Evolutionary conservation across 2,113 vertebrate genomes (phyloP), one percentile per base, ranked within the genome.

Genomic region (Trachemys scripta): DNA sequence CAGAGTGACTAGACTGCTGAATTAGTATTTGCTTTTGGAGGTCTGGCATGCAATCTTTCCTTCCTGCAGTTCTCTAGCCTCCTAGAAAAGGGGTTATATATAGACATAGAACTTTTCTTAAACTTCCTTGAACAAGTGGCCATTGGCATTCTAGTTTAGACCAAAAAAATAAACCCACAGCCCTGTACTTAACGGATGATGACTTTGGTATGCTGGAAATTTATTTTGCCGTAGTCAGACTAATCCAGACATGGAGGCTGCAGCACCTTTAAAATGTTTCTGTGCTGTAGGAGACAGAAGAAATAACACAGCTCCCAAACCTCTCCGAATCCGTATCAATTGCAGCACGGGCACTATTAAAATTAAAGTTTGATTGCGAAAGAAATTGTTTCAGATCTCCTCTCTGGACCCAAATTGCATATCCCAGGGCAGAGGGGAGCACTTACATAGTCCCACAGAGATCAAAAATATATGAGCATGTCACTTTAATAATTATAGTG

Each of bases 1-100:
- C 98, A 95, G 98, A 99, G 98, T 98, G 98, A 98, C 98, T 98
- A 98, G 98, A 98, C 98, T 98, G 95, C 97, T 85, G 97, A 98
- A 99, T 99, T 97, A 98, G 98, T 98, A 98, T 98, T 97, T 97
- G 97, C 98, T 98, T 97, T 97, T 97, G 25, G 95, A 98, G 98
- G 97, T 98, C 89, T 50, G 96, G 95, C 97, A 97, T 94, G 92
- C 97, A 96, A 95, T 95, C 96, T 50, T 90, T 97, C 96, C 95
- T 90, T 97, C 97, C 97, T 97, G 97, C 95, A 96, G 97, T 96
- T 95, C 95, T 94, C 95, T 96, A 96, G 95, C 92, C 97, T 97
- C 97, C 97, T 97, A 95, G 95, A 97, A 22, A 50, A 97, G 89
- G 91, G 91, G 95, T 96, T 97, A 97, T 95, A 95, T 94, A 97